These are phyloP conservation scores for Oenanthe melanoleuca DNA, from an alignment of 2,113 vertebrate genomes.

Conservation along the genomic window DNA sequence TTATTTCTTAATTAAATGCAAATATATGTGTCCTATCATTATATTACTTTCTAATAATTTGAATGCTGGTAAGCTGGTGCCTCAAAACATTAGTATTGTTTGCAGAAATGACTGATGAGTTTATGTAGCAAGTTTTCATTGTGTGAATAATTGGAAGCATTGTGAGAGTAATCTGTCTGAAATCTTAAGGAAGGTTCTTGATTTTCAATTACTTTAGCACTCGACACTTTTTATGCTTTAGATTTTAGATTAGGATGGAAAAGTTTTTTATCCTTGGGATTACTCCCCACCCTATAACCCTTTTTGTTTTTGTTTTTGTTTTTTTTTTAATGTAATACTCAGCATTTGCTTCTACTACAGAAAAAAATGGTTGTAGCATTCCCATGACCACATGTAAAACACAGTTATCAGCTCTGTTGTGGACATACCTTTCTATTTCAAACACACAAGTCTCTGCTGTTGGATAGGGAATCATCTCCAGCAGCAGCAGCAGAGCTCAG, in stretches of 20 bases:
- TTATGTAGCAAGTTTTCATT: slow-evolving; percentile 54
- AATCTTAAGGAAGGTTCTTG: slow-evolving; percentile 58
- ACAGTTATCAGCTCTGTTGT: not conserved
- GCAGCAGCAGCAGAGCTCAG: not conserved
- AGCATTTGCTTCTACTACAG: slow-evolving; percentile 37
- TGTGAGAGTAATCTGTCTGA: slow-evolving; percentile 52
- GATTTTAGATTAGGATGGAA: slow-evolving; percentile 41
- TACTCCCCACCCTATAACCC: not conserved
- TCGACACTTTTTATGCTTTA: slow-evolving; percentile 61
- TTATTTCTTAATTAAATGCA: slow-evolving; percentile 74
- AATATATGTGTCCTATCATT: slow-evolving; percentile 67
- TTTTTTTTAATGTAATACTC: not conserved
- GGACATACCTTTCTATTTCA: not conserved
- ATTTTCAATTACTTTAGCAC: slow-evolving; percentile 59
- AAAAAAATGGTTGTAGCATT: not conserved
- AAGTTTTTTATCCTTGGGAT: slow-evolving; percentile 16
- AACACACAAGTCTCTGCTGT: not conserved
- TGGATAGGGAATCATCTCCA: not conserved
- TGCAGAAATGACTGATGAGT: slow-evolving; percentile 57
- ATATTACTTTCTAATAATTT: slow-evolving; percentile 74
- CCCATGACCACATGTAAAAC: not conserved
- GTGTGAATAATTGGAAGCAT: slow-evolving; percentile 17
- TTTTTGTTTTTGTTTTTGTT: too few relatives aligned
- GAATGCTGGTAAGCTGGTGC: slow-evolving; percentile 76
- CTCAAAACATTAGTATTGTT: slow-evolving; percentile 74